Evolutionary conservation across 92 coral and sea anemone species (phyloP), one percentile per base, ranked within the genome.

Genomic region (Palythoa grandis): DNA sequence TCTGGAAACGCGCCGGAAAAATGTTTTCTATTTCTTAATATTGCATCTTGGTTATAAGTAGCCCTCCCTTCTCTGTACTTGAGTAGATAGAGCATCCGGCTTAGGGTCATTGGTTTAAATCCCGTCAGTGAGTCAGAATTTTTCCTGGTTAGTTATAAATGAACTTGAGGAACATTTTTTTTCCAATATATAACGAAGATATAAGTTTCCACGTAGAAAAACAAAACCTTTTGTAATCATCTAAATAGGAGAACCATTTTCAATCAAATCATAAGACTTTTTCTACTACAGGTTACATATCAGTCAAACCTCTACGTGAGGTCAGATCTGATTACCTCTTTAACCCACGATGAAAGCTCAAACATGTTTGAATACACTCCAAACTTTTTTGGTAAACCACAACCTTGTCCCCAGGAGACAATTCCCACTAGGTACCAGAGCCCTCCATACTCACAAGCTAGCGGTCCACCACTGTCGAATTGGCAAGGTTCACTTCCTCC

Each of bases 381-480:
- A 77, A 78, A 93, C 78, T 93, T 95, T 70, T 84, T 82, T 1
- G 98, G 95, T 25, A 88, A 58, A 14, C 88, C 97, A 74, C 98
- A 95, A 14, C 94, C 93, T 2, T 87, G 87, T 16, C 96, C 98
- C 92, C 94, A 95, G 0, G 97, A 95, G 70, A 95, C 97, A 20
- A 92, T 78, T 0, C 98, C 98, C 29, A 87, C 89, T 7, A 95
- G 82, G 70, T 90, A 95, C 96, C 94, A 95, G 72, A 73, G 83
- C 65, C 96, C 95, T 19, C 13, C 40, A 47, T 85, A 91, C 48
- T 85, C 86, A 60, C 97, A 93, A 25, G 91, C 89, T 89, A 95
- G 90, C 79, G 98, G 98, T 66, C 98, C 98, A 50, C 98, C 98
- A 75, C 98, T 95, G 77, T 95, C 98, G 78, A 88, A 95, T 75